Conservation (phyloP, 2,797 vertebrate species). For the Sebastes miniatus region DNA sequence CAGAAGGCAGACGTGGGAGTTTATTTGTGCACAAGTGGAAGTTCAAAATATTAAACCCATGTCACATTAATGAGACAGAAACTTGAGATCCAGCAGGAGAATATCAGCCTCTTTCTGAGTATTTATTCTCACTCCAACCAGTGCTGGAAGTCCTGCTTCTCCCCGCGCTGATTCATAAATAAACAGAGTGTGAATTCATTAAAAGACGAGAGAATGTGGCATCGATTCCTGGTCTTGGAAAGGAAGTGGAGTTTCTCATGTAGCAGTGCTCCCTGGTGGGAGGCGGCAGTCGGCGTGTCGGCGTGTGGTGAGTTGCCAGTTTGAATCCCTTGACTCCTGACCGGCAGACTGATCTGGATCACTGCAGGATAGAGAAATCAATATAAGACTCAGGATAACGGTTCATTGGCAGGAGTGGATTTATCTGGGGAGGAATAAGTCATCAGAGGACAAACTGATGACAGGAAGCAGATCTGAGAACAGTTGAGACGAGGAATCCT, state of each 20-base stretch:
- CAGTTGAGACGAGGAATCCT: not conserved
- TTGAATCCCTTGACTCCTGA: constrained; percentile 8
- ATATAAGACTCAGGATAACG: not conserved
- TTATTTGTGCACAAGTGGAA: constrained; percentile 23
- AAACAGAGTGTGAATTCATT: not conserved
- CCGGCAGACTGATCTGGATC: not conserved
- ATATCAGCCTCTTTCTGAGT: not conserved
- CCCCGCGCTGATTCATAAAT: not conserved
- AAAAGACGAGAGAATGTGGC: not conserved
- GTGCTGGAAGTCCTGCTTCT: not conserved
- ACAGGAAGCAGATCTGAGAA: not conserved
- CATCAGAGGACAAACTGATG: not conserved
- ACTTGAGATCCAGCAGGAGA: not conserved
- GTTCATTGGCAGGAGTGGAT: not conserved
- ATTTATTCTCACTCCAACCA: not conserved
- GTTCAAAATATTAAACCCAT: not conserved
- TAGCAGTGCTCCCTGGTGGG: not conserved
- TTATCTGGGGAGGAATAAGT: not conserved
- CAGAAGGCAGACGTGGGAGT: constrained; percentile 43
- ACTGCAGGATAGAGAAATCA: not conserved
- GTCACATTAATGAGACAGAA: constrained; percentile 16
- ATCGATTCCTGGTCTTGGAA: not conserved
- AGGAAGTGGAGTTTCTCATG: not conserved
- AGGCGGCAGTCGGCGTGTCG: not conserved
- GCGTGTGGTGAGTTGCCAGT: constrained; percentile 8